Conservation (phyloP, 1,140 invertebrate genomes). For the Globodera ellingtonae region DNA sequence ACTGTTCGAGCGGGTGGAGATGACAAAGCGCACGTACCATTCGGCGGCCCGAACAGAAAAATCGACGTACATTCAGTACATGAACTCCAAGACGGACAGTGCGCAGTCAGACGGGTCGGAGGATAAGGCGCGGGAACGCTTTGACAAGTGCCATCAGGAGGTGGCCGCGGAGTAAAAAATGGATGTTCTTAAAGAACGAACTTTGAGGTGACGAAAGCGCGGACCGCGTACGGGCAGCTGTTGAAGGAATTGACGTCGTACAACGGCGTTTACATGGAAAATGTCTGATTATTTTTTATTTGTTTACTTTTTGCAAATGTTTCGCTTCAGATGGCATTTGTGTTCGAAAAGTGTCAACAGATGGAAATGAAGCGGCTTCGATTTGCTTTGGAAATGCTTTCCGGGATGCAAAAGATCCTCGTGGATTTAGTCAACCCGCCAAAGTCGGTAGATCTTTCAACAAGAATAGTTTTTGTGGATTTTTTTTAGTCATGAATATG, state of each 20-base stretch:
- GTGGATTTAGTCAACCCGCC: slow-evolving; percentile 46
- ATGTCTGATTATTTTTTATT: background rate
- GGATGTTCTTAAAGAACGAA: slow-evolving; percentile 3
- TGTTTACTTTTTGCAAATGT: background rate
- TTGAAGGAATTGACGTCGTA: slow-evolving; percentile 54
- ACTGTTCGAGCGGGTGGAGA: slow-evolving; percentile 55
- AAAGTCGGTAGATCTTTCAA: slow-evolving; percentile 30
- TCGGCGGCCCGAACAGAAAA: slow-evolving; percentile 57
- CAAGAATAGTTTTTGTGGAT: too few relatives aligned
- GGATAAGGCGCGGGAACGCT: slow-evolving; percentile 53
- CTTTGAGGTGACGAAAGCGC: slow-evolving; percentile 46
- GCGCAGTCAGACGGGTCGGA: slow-evolving; percentile 43
- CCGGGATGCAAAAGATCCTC: slow-evolving; percentile 52
- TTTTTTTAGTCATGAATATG: too few relatives aligned
- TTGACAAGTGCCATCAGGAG: slow-evolving; percentile 57
- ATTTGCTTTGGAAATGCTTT: slow-evolving; percentile 60
- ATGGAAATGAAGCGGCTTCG: slow-evolving; percentile 59
- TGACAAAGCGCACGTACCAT: slow-evolving; percentile 53
- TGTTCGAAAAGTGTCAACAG: slow-evolving; percentile 64
- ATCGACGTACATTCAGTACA: slow-evolving; percentile 57
- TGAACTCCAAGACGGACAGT: slow-evolving; percentile 41
- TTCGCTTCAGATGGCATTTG: slow-evolving; percentile 54
- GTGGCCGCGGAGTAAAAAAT: slow-evolving; percentile 26
- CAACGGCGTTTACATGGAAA: slow-evolving; percentile 55
- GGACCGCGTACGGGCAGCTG: slow-evolving; percentile 49